These are phyloP conservation scores for Drosophila austrosaltans DNA, from an alignment of 2,888 invertebrate genomes.

Conservation along the genomic window DNA sequence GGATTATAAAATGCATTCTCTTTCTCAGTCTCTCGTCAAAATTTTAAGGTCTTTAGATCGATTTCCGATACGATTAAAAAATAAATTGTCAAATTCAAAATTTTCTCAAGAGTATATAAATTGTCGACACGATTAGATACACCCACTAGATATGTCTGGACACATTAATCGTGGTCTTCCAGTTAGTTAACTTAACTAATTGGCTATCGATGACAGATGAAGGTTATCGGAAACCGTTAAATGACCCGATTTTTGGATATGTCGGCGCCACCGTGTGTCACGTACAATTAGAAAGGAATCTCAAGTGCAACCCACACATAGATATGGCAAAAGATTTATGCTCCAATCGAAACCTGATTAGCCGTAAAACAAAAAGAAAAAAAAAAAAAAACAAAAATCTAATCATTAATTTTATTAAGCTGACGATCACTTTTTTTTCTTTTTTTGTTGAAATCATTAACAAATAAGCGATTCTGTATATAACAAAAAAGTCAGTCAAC, in stretches of 20 bases:
- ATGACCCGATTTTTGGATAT: slow-evolving; percentile 58
- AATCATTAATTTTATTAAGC: slow-evolving; percentile 75
- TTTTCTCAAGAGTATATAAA: slow-evolving; percentile 26
- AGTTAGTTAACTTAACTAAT: slow-evolving; percentile 34
- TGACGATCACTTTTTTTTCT: slow-evolving; percentile 68
- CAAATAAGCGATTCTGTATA: slow-evolving; percentile 70
- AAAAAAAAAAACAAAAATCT: slow-evolving; percentile 43
- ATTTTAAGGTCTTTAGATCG: background rate
- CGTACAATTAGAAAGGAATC: slow-evolving; percentile 73
- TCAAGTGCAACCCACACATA: slow-evolving; percentile 56
- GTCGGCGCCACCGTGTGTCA: slow-evolving; percentile 52
- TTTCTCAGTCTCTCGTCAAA: background rate
- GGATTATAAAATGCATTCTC: background rate
- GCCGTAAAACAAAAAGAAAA: slow-evolving; percentile 36
- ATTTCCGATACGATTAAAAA: slow-evolving; percentile 17
- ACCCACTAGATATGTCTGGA: slow-evolving; percentile 18
- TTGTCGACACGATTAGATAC: slow-evolving; percentile 46
- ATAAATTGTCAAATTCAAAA: slow-evolving; percentile 20
- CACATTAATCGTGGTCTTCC: slow-evolving; percentile 27
- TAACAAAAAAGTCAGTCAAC: slow-evolving; percentile 61
- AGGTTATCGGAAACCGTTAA: slow-evolving; percentile 61
- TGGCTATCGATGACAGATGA: slow-evolving; percentile 26
- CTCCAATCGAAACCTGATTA: slow-evolving; percentile 61
- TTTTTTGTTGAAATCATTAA: slow-evolving; percentile 73
- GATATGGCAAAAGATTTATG: slow-evolving; percentile 61